Evolutionary conservation across 2,113 vertebrate genomes (phyloP).

Genomic region (Gulo gulo): DNA sequence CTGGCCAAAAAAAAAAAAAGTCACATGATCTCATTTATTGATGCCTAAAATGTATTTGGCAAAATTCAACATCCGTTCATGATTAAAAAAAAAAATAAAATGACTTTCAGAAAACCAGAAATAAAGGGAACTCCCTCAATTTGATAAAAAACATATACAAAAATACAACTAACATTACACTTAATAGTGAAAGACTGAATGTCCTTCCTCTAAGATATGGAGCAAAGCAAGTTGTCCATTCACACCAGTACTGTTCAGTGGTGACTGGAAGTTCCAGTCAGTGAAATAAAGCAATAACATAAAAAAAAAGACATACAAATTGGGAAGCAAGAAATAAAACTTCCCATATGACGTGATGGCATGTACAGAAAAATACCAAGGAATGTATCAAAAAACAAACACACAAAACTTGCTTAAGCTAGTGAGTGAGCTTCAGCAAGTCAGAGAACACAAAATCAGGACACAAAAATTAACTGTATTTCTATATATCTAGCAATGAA

Average conservation of each 20-base stretch:
- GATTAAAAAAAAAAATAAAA: neutral
- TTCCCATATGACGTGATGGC: neutral
- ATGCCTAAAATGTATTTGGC: neutral
- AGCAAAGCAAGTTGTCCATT: neutral
- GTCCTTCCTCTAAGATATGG: neutral
- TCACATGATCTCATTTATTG: neutral
- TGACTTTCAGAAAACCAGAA: neutral
- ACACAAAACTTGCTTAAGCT: neutral
- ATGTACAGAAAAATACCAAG: neutral
- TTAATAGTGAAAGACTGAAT: neutral
- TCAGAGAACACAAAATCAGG: neutral
- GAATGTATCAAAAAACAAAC: neutral
- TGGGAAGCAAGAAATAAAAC: neutral
- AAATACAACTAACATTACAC: neutral
- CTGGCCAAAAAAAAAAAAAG: neutral
- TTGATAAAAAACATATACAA: neutral
- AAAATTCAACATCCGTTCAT: neutral
- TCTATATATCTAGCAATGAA: neutral
- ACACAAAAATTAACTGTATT: neutral
- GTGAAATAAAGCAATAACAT: neutral
- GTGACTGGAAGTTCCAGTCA: neutral
- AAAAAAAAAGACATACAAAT: neutral
- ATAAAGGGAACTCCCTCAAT: neutral
- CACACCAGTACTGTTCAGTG: neutral
- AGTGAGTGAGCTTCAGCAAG: neutral